Base-by-base conservation (phyloP, 2,888 invertebrate genomes). In the Bugula neritina region DNA sequence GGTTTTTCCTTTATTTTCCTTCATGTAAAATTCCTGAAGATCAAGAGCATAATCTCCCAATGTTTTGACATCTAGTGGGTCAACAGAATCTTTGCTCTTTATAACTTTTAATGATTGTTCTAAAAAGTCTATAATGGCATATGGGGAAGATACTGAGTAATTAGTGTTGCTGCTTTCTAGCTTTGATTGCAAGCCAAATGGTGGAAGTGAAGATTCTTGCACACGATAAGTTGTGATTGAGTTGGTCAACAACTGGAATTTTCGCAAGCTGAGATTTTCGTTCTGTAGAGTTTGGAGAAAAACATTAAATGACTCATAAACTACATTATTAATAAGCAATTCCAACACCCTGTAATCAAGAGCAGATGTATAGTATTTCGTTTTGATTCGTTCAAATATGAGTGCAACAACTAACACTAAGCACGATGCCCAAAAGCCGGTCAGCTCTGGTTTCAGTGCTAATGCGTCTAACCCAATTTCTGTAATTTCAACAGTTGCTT, bases 321-420 rank as follows among this genome's bases (percentile, higher is more conserved):
- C 63, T 3, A 27, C 27, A 31, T 63, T 63, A 31, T 63, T 63
- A 13, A 63, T n/a, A 10, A 63, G 63, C 3, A 27, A 63, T 31
- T 63, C 63, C 31, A 63, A 63, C 21, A 63, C 31, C n/a, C 31
- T 63, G 31, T 63, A 63, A n/a, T 63, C 63, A 3, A 63, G 31
- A 31, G 63, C 27, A 3, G 25, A 21, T 31, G 63, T 63, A 27
- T 63, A 63, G 31, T 25, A 63, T 10, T 63, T 31, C 10, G 63
- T 10, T 31, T 63, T 63, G 17, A 63, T 63, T 5, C n/a, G 27
- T 5, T 63, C 63, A 63, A 63, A 63, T 13, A 63, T 21, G 10
- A 63, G 31, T 63, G 63, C 29, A 63, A 63, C 63, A 25, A 34
- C 34, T 31, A 63, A n/a, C 27, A 63, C 63, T n/a, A 63, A 63